A percentile compares a stretch with the other conserved stretches of the same genome.
These are phyloP conservation scores for Campylorhamphus procurvoides DNA, from an alignment of 2,113 vertebrate species.

Conservation along the genomic window DNA sequence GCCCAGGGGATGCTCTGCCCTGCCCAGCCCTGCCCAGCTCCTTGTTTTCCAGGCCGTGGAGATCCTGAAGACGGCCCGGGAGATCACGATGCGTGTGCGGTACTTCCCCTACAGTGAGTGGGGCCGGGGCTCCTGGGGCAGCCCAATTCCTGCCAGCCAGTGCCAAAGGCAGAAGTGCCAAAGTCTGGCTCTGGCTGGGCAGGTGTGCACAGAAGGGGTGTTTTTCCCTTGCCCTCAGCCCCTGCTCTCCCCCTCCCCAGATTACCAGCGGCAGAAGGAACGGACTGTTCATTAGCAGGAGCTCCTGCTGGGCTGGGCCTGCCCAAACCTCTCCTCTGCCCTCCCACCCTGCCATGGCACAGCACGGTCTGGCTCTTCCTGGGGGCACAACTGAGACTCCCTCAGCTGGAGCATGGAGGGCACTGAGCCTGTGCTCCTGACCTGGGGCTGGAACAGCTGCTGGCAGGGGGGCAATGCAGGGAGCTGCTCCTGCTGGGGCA, in stretches of 20 bases:
- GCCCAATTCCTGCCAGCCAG: too few species aligned
- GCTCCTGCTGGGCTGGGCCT: background rate
- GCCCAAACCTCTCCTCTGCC: background rate
- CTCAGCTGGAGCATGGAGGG: background rate
- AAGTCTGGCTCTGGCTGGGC: background rate
- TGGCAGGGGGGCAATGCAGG: background rate
- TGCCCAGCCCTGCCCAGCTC: background rate
- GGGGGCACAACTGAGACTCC: background rate
- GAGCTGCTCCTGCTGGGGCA: background rate
- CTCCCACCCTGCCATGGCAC: background rate
- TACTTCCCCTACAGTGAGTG: constrained; percentile 98
- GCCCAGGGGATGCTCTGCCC: accelerated
- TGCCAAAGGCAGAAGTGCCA: background rate
- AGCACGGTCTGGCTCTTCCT: background rate
- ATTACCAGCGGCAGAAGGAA: constrained; percentile 97
- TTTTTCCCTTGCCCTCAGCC: background rate
- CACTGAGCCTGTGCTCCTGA: background rate
- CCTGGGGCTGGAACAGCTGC: background rate
- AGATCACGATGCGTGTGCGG: constrained; percentile 96
- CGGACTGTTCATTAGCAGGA: constrained; percentile 91
- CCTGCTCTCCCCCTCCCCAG: constrained; percentile 65
- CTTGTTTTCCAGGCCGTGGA: constrained; percentile 87
- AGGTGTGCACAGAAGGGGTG: background rate
- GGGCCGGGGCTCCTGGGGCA: background rate
- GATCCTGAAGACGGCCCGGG: constrained; percentile 94